Conservation (phyloP, 2,113 vertebrate species). For the Hippocampus mohnikei region DNA sequence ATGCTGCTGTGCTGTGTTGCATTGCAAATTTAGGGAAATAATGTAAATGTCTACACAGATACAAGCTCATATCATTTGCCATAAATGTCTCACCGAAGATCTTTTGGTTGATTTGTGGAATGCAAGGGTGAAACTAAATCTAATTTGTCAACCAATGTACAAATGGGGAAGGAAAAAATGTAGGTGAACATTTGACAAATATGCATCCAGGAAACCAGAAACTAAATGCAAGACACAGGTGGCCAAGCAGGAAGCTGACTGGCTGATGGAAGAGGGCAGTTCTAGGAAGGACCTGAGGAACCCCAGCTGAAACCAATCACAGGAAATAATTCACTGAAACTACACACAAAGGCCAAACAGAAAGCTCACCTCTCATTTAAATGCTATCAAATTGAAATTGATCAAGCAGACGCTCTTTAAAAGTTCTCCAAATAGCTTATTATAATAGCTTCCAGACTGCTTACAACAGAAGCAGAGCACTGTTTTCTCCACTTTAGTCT, state of each 20-base stretch:
- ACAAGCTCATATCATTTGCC: not conserved
- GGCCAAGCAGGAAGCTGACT: conserved; percentile 2
- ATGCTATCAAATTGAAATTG: not conserved
- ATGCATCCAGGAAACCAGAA: not conserved
- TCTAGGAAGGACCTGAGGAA: conserved; percentile 3
- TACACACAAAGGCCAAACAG: not conserved
- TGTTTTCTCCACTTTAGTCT: conserved; percentile 14
- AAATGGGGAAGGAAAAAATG: not conserved
- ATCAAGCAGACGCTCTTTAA: not conserved
- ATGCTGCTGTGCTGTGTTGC: not conserved
- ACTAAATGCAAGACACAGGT: not conserved
- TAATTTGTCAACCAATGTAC: not conserved
- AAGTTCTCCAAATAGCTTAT: not conserved
- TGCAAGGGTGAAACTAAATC: not conserved
- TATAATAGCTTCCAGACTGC: not conserved
- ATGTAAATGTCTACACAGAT: not conserved
- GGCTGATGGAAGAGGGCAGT: not conserved
- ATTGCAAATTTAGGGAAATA: not conserved
- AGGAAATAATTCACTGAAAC: conserved; percentile 1
- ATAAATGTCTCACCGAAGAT: not conserved
- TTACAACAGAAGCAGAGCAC: conserved; percentile 26
- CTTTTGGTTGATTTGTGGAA: not conserved
- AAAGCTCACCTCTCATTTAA: not conserved
- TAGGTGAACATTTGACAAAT: not conserved
- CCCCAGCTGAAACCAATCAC: not conserved